These are phyloP conservation scores for Phymatocera aterrima DNA, from an alignment of 2,888 invertebrate genomes.

Conservation along the genomic window DNA sequence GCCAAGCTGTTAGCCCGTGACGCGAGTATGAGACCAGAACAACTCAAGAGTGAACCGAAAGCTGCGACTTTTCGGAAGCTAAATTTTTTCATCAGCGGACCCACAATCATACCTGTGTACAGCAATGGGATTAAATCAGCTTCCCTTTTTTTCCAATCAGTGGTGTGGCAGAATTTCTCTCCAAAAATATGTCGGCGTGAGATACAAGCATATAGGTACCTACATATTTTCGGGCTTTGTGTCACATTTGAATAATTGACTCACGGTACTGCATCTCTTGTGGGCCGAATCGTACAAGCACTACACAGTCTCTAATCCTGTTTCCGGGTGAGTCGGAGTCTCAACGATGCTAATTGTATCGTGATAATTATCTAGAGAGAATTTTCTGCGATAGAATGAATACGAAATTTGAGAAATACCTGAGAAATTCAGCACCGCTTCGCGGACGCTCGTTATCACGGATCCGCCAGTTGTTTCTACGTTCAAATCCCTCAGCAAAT, in stretches of 20 bases:
- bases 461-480: conserved; percentile 86
- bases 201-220: too few species aligned
- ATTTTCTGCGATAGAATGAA: not conserved
- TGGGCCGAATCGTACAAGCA: too few species aligned
- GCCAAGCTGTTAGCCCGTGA: conserved; percentile 84
- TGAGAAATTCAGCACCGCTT: conserved; percentile 87
- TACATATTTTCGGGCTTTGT: too few species aligned
- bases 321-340: not conserved
- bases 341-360: not conserved
- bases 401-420: conserved; percentile 65
- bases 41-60: conserved; percentile 82
- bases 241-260: too few species aligned
- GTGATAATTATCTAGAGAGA: not conserved
- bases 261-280: too few species aligned
- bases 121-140: too few species aligned
- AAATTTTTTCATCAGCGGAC: conserved; percentile 85
- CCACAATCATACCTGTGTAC: conserved; percentile 83
- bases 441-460: conserved; percentile 85
- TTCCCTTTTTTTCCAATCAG: too few species aligned
- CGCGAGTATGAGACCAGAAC: conserved; percentile 81
- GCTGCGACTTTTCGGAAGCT: conserved; percentile 85
- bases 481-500: conserved; percentile 81
- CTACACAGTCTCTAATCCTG: too few species aligned
- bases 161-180: too few species aligned
- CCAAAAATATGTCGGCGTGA: too few species aligned